These are phyloP conservation scores for Urocitellus parryii DNA, from an alignment of 2,113 vertebrate species.

Conservation along the genomic window DNA sequence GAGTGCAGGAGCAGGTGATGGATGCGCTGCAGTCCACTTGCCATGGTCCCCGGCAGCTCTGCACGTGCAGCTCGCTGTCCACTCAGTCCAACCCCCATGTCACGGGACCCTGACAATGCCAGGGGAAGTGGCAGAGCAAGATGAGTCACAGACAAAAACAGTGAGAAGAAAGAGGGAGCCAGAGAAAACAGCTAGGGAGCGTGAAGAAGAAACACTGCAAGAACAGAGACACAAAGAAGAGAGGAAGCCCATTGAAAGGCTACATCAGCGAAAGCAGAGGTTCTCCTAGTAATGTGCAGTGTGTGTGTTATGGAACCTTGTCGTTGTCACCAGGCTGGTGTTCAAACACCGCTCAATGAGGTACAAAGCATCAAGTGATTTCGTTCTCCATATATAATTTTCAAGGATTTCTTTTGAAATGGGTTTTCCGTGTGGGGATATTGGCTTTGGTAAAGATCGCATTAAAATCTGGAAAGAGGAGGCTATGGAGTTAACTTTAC, in stretches of 20 bases:
- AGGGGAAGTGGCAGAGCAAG: accelerated
- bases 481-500: slow-evolving; percentile 53
- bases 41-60: accelerated
- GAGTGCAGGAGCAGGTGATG: accelerated
- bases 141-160: background rate
- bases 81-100: accelerated
- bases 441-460: background rate
- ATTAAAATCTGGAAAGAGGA: background rate
- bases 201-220: background rate
- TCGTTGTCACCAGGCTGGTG: background rate
- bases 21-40: background rate
- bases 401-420: background rate
- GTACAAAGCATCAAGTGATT: background rate
- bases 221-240: background rate
- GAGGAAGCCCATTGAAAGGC: background rate
- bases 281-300: background rate
- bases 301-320: background rate
- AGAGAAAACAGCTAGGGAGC: background rate
- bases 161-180: background rate
- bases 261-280: background rate
- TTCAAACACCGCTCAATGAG: background rate
- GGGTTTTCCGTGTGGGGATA: background rate
- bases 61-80: background rate
- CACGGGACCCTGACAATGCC: accelerated
- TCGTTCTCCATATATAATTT: background rate